Evolutionary conservation across 2,888 invertebrate species (phyloP), one percentile per base, ranked within the genome.

Genomic region (Seira sanloemensis): DNA sequence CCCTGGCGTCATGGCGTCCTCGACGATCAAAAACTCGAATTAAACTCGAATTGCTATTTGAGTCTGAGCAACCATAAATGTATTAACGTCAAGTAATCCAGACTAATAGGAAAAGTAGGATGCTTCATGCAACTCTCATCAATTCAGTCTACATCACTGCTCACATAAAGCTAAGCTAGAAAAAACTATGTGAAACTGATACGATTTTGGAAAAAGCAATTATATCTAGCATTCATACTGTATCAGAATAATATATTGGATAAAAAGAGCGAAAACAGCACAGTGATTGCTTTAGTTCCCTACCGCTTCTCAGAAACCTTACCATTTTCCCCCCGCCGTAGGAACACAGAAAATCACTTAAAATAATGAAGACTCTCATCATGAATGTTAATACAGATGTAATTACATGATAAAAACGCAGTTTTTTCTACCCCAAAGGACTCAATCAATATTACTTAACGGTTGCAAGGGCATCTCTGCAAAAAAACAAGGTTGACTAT

Each of bases 311-410:
- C 50, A 50, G 16, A 50, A 50, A 50, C 2, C n/a, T 50, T 7
- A 50, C 16, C n/a, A 50, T 50, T 50, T 50, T 12, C n/a, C n/a
- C n/a, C n/a, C n/a, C 50, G 16, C 50, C n/a, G 2, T 50, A 21
- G 16, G 16, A 78, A 80, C 81, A 81, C 18, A 62, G 54, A 68
- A 81, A 81, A n/a, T 25, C 68, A 81, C 81, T 75, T 81, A 81
- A 54, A 69, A 65, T 81, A 81, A 81, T 81, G 81, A 81, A 75
- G 68, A 74, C 16, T 26, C 67, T 54, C 16, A 23, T n/a, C 37
- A 21, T 69, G 54, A 18, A 65, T 65, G 65, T 65, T 50, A 2
- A 16, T 18, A 19, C 65, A 16, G 18, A 2, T 65, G 19, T 65
- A 23, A 65, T 65, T 65, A 9, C 5, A n/a, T n/a, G n/a, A n/a